Percentiles rank a stretch among this genome's conserved stretches.
These are phyloP conservation scores for Syndactyla subalaris DNA, from an alignment of 2,797 vertebrate genomes.

Conservation along the genomic window DNA sequence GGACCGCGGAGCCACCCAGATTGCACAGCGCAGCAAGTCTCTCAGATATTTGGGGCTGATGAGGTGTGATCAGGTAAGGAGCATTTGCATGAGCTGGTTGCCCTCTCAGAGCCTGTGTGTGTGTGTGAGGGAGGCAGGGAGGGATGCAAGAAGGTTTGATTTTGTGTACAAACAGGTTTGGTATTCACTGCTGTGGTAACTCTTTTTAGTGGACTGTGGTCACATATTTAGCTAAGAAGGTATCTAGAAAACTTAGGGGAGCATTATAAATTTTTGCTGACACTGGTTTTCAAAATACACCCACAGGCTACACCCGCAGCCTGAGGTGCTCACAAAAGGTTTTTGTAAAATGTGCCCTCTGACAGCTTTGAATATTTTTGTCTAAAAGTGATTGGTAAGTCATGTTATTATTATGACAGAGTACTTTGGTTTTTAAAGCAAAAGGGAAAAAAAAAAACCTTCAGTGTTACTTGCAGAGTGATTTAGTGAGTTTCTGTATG, in stretches of 20 bases:
- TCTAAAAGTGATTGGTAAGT: not conserved
- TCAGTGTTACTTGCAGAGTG: not conserved
- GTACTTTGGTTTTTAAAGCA: not conserved
- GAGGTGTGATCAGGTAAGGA: constrained; percentile 98
- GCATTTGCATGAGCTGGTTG: not conserved
- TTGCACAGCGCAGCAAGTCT: constrained; percentile 96
- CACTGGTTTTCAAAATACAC: not conserved
- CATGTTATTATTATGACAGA: not conserved
- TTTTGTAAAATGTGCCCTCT: not conserved
- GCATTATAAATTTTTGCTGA: not conserved
- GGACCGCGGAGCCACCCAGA: constrained; percentile 94
- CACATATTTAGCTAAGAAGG: not conserved
- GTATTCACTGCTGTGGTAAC: not conserved
- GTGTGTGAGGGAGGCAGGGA: not conserved
- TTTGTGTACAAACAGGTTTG: not conserved
- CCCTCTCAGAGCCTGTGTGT: not conserved
- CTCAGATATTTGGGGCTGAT: constrained; percentile 96
- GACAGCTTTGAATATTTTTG: not conserved
- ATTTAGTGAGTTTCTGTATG: not conserved
- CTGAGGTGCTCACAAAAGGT: not conserved
- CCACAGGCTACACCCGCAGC: not conserved
- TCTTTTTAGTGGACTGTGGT: not conserved
- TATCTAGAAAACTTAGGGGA: not conserved
- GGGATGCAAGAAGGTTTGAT: not conserved
- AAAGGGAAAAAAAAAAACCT: not conserved